Conservation (phyloP, 2,888 invertebrate species). For the Melolontha melolontha region DNA sequence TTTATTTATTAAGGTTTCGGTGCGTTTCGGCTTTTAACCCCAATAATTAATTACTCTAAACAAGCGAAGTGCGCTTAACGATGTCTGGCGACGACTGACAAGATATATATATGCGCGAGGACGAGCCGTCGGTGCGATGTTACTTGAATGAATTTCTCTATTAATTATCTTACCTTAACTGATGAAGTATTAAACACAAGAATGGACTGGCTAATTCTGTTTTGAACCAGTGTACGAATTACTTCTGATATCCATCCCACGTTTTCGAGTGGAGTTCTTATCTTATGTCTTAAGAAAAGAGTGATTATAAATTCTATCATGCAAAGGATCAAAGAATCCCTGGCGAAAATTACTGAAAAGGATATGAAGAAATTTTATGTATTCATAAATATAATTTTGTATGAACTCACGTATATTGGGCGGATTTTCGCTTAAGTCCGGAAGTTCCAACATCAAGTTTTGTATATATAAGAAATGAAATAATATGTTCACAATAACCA, state of each 20-base stretch:
- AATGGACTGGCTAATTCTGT: conserved; percentile 47
- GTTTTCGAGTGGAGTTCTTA: conserved; percentile 50
- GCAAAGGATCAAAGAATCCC: conserved; percentile 54
- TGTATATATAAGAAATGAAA: conserved; percentile 72
- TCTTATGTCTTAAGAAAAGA: conserved; percentile 55
- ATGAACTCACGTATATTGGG: conserved; percentile 69
- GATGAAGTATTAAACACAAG: conserved; percentile 48
- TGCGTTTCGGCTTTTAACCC: no score
- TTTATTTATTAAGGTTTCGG: no score
- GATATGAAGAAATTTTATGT: neutral
- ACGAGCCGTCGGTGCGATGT: no score
- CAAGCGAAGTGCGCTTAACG: no score
- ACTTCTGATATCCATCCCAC: conserved; percentile 55
- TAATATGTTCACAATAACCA: conserved; percentile 72
- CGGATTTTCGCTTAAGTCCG: conserved; percentile 70
- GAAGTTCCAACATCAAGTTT: conserved; percentile 73
- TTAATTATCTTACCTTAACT: conserved; percentile 47
- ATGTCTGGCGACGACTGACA: no score
- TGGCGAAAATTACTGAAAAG: conserved; percentile 56
- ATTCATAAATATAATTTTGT: neutral
- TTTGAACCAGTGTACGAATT: conserved; percentile 45
- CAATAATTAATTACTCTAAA: no score
- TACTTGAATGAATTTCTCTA: no score
- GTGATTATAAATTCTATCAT: conserved; percentile 58
- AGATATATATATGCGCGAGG: no score